Base-by-base conservation (phyloP, 2,888 invertebrate species). In the Dryocosmus kuriphilus region DNA sequence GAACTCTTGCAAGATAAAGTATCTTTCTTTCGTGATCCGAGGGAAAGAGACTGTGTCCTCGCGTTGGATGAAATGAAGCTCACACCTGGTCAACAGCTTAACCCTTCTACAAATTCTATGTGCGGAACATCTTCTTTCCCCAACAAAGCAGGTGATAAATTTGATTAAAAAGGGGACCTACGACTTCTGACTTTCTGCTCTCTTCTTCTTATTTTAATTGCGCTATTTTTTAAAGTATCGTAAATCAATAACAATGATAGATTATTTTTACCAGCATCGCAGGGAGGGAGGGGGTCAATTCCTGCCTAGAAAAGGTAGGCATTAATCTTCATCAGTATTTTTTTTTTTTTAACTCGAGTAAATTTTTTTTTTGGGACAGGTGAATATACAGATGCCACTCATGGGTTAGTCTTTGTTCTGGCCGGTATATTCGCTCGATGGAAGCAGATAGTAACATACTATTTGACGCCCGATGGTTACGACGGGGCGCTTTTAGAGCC, bases 331-430 rank as follows among this genome's bases (percentile, higher is more conserved):
- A n/a, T n/a, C n/a, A n/a, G n/a, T n/a, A n/a, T n/a, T n/a, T n/a
- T n/a, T n/a, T n/a, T n/a, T n/a, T n/a, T n/a, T n/a, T n/a, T n/a
- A n/a, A n/a, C n/a, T n/a, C n/a, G n/a, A n/a, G n/a, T n/a, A n/a
- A n/a, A n/a, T 5, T 38, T 38, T 5, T 38, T 5, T 38, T 38
- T 7, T 38, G 38, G 5, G 9, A 9, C 7, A 38, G 9, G 9
- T 38, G 5, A 5, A 9, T 71, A 51, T 27, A 82, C 80, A 27
- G 32, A 75, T 51, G 85, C 87, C 11, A 83, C 80, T 32, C 85
- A 86, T 82, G 85, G 79, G n/a, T 76, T 87, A 55, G 86, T 87
- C 46, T 82, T 87, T 62, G 85, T 88, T 84, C 61, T 88, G 41
- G 85, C 77, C 32, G 88, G 87, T 35, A 78, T 87, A 11, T 79